A percentile compares a stretch with the other conserved stretches of the same genome.
Evolutionary conservation across 1,140 invertebrate genomes (phyloP).

Genomic region (Triops cancriformis): DNA sequence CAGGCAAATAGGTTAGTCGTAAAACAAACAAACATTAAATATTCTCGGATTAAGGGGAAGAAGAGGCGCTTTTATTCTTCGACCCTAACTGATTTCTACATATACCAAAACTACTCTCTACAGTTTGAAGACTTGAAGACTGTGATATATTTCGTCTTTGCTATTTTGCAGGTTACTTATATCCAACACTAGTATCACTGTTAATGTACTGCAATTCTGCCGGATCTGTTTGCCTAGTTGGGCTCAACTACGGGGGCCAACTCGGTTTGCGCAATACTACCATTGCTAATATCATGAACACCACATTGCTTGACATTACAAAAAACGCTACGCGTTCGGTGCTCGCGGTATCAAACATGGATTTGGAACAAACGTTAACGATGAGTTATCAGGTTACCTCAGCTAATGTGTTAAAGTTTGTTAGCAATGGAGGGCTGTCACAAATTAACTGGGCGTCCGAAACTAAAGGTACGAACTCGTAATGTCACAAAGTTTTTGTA

Average conservation of each 20-base stretch:
- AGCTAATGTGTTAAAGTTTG: not conserved
- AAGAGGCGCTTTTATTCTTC: no score
- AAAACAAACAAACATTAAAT: no score
- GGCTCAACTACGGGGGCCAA: not conserved
- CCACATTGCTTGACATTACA: not conserved
- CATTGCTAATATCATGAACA: not conserved
- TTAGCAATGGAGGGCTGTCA: not conserved
- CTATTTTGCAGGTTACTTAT: no score
- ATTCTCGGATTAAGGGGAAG: no score
- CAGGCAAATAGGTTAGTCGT: no score
- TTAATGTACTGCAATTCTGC: not conserved
- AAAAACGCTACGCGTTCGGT: not conserved
- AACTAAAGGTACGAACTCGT: not conserved
- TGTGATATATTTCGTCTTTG: no score
- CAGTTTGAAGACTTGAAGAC: no score
- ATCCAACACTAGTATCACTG: not conserved
- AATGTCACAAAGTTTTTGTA: no score
- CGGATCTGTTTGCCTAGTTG: not conserved
- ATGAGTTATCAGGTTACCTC: not conserved
- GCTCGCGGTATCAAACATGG: not conserved
- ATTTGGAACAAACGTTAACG: not conserved
- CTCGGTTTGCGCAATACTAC: not conserved
- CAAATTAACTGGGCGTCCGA: not conserved
- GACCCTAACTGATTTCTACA: no score
- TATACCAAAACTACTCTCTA: no score